Conservation (phyloP, 1,140 invertebrate species). For the Venturia canescens region DNA sequence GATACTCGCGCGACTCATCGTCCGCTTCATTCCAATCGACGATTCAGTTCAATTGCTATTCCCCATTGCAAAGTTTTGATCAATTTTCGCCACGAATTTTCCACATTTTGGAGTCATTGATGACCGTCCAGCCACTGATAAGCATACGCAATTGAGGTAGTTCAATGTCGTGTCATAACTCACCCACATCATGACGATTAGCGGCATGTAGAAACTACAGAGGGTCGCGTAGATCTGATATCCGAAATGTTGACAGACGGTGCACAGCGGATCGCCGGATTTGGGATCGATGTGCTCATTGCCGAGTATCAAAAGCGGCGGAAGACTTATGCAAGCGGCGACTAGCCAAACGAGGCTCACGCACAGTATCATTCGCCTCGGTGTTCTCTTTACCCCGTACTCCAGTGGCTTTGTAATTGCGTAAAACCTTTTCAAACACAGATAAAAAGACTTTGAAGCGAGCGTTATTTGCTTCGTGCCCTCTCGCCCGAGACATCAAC, state of each 20-base stretch:
- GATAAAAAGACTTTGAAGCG: slow-evolving; percentile 21
- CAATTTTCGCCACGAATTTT: too few species aligned
- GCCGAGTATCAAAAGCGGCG: slow-evolving; percentile 91
- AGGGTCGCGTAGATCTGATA: slow-evolving; percentile 95
- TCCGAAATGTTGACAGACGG: slow-evolving; percentile 90
- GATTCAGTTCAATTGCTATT: too few species aligned
- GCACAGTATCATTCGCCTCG: slow-evolving; percentile 89
- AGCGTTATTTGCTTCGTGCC: background rate
- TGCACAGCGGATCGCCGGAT: slow-evolving; percentile 82
- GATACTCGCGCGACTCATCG: too few species aligned
- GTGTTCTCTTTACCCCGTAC: slow-evolving; percentile 92
- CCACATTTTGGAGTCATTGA: too few species aligned
- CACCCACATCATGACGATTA: slow-evolving; percentile 91
- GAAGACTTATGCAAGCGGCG: slow-evolving; percentile 92
- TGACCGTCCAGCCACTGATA: too few species aligned
- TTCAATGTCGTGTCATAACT: slow-evolving; percentile 46
- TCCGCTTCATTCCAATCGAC: too few species aligned
- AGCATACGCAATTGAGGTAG: background rate
- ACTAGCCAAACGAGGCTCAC: slow-evolving; percentile 93
- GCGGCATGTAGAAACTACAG: slow-evolving; percentile 92
- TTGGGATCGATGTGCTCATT: slow-evolving; percentile 84
- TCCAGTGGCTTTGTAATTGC: slow-evolving; percentile 94
- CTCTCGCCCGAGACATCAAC: background rate
- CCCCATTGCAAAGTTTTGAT: too few species aligned
- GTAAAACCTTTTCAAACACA: slow-evolving; percentile 80